Conservation (phyloP, 2,888 invertebrate genomes). For the Drosophila mulleri region DNA sequence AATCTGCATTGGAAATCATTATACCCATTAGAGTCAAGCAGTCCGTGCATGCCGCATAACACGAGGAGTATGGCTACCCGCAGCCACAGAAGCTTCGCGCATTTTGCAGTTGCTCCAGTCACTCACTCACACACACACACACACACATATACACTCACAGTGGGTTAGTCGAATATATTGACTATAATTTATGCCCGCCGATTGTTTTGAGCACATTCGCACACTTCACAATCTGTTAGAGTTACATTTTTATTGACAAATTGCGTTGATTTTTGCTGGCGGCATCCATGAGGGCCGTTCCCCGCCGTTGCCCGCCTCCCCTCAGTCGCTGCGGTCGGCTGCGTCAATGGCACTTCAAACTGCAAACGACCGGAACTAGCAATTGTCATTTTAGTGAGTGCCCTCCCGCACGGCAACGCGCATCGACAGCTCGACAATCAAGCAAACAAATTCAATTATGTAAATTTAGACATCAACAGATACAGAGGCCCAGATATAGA, state of each 20-base stretch:
- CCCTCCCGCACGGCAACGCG: conserved; percentile 63
- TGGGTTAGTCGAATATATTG: conserved; percentile 33
- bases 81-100: conserved; percentile 32
- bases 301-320: background rate
- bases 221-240: conserved; percentile 81
- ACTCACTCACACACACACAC: background rate
- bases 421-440: conserved; percentile 84
- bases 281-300: conserved; percentile 46
- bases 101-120: conserved; percentile 18
- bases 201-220: conserved; percentile 81
- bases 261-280: conserved; percentile 83
- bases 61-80: conserved; percentile 26
- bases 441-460: conserved; percentile 85
- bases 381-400: conserved; percentile 82
- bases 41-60: conserved; percentile 34
- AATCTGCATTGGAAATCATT: conserved; percentile 79
- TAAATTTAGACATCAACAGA: conserved; percentile 82
- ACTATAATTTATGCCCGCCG: conserved; percentile 76
- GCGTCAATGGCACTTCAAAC: conserved; percentile 81
- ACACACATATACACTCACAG: background rate
- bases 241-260: conserved; percentile 84
- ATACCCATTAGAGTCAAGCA: conserved; percentile 73
- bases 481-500: conserved; percentile 29
- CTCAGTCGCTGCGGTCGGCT: conserved; percentile 29
- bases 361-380: conserved; percentile 84